Evolutionary conservation across 2,797 vertebrate species (phyloP).

Genomic region (Ibycter americanus): DNA sequence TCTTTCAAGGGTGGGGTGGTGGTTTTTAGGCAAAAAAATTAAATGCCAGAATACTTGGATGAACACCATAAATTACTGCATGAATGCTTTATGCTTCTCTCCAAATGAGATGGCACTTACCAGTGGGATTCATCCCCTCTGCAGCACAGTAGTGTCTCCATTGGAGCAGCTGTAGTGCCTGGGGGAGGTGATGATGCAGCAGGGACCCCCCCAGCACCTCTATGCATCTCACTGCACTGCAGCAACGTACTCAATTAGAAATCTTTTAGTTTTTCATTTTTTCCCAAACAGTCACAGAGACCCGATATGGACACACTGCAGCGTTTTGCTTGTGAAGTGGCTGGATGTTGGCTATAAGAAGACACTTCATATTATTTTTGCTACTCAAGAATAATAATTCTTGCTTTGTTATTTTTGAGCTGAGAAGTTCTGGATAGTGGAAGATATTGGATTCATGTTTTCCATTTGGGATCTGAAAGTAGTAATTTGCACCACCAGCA

Average conservation of each 20-base stretch:
- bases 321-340: not conserved
- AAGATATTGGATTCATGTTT: not conserved
- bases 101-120: not conserved
- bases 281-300: not conserved
- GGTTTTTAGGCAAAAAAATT: not conserved
- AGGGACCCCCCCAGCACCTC: not conserved
- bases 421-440: not conserved
- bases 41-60: not conserved
- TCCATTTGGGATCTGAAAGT: not conserved
- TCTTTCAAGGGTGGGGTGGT: not conserved
- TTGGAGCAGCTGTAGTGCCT: not conserved
- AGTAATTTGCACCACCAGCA: not conserved
- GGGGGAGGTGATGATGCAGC: accelerated
- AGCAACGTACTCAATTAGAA: not conserved
- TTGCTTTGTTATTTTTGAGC: not conserved
- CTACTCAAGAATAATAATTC: not conserved
- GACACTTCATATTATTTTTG: not conserved
- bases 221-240: not conserved
- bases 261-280: not conserved
- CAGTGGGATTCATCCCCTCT: not conserved
- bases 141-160: not conserved
- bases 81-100: not conserved
- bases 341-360: not conserved
- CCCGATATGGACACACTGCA: not conserved
- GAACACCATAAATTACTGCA: not conserved